Percentiles rank a stretch among this genome's conserved stretches.
Evolutionary conservation across 1,140 invertebrate genomes (phyloP).

Genomic region (Drosophila leontia): DNA sequence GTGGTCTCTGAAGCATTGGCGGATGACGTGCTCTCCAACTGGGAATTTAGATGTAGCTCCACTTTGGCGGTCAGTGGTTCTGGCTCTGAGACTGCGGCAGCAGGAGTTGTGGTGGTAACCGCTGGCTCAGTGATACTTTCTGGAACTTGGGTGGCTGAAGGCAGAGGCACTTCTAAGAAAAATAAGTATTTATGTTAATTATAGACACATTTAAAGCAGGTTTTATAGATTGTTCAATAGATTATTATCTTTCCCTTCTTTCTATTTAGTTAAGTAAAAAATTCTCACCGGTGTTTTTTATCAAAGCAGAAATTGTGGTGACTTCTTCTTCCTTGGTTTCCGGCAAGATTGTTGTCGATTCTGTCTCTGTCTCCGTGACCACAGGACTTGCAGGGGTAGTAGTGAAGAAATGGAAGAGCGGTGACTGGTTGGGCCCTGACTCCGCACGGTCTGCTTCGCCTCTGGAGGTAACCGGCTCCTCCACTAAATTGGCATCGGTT

Average conservation of each 20-base stretch:
- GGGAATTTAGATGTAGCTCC: not conserved
- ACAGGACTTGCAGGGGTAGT: not conserved
- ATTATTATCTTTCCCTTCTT: not conserved
- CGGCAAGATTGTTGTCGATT: not conserved
- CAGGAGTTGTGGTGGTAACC: not conserved
- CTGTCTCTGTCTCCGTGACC: not conserved
- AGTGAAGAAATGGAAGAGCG: conserved; percentile 8
- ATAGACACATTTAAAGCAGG: not conserved
- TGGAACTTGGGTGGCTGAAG: not conserved
- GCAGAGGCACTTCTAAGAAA: not conserved
- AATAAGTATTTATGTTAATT: not conserved
- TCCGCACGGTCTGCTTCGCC: not conserved
- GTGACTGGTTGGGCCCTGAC: not conserved
- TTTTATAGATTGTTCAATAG: no score
- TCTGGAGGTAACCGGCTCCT: not conserved
- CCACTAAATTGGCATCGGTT: conserved; percentile 6
- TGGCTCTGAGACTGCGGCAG: conserved; percentile 3
- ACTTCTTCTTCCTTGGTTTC: not conserved
- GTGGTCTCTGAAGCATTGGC: not conserved
- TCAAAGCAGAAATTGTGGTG: not conserved
- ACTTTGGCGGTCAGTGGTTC: conserved; percentile 2
- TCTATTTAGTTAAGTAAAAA: not conserved
- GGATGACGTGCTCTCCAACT: not conserved
- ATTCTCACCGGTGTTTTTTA: conserved; percentile 19
- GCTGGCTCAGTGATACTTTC: conserved; percentile 9